These are phyloP conservation scores for Sciurus vulgaris DNA, from an alignment of 2,797 vertebrate species.

Conservation along the genomic window DNA sequence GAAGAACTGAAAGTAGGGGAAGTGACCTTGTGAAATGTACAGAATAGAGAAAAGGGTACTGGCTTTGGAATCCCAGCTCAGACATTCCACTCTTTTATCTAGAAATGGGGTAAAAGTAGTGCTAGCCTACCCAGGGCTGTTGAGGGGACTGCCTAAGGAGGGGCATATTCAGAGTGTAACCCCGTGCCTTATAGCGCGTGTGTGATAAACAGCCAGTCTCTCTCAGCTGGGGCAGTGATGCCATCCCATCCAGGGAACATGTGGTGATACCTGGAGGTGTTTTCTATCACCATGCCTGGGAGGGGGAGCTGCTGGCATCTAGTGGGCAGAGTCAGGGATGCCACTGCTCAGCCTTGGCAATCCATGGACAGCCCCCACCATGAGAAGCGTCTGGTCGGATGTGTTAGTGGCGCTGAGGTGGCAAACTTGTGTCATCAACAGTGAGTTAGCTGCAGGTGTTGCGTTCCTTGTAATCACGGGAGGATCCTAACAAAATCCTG, in stretches of 20 bases:
- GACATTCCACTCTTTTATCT: not conserved
- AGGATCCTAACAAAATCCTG: not conserved
- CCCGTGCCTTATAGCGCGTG: not conserved
- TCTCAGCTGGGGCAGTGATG: not conserved
- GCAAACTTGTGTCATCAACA: not conserved
- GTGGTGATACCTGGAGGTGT: not conserved
- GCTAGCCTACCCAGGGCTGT: not conserved
- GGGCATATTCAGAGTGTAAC: not conserved
- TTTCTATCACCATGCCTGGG: not conserved
- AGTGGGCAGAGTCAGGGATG: not conserved
- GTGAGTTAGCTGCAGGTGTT: not conserved
- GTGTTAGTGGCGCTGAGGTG: not conserved
- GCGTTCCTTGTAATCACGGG: not conserved
- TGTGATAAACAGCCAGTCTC: not conserved
- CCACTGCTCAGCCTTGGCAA: accelerated
- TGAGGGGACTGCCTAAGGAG: not conserved
- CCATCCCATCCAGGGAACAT: not conserved
- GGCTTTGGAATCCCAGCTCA: not conserved
- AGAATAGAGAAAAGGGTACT: not conserved
- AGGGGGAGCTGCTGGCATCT: not conserved
- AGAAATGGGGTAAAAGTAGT: not conserved
- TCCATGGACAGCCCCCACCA: not conserved
- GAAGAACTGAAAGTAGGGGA: not conserved
- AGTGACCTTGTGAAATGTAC: not conserved
- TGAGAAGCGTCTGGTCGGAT: not conserved